Conservation (phyloP, 92 coral and sea anemone species). For the Phenganax marumi region DNA sequence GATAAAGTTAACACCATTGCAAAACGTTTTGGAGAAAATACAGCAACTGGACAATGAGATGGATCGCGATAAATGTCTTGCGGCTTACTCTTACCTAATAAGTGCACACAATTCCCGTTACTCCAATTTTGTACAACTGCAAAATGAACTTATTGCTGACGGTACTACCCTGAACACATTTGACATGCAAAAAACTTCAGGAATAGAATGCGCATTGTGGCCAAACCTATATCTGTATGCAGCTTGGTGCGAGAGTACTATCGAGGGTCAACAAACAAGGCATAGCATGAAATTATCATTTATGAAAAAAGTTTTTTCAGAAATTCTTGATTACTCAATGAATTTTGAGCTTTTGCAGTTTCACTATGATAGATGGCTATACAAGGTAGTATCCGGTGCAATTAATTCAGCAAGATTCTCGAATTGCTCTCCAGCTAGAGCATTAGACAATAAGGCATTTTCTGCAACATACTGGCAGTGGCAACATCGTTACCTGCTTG, state of each 20-base stretch:
- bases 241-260: slow-evolving; percentile 46
- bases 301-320: neutral
- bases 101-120: neutral
- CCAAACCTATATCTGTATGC: slow-evolving; percentile 40
- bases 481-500: slow-evolving; percentile 33
- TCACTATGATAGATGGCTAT: slow-evolving; percentile 45
- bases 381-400: slow-evolving; percentile 29
- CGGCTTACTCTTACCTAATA: slow-evolving; percentile 22
- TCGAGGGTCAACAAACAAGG: neutral
- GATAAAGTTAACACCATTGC: too few species aligned
- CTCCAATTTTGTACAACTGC: neutral
- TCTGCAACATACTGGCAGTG: slow-evolving; percentile 27
- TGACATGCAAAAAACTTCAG: neutral
- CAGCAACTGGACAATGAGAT: too few species aligned
- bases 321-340: slow-evolving; percentile 35
- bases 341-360: slow-evolving; percentile 34
- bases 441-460: slow-evolving; percentile 33
- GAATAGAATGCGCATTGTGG: slow-evolving; percentile 55
- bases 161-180: neutral
- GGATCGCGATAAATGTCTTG: too few species aligned
- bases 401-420: slow-evolving; percentile 3
- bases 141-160: neutral
- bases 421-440: slow-evolving; percentile 25
- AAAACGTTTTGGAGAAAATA: too few species aligned
- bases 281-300: slow-evolving; percentile 34